Evolutionary conservation across 2,888 invertebrate species (phyloP).

Genomic region (Hypselothyrea guttata): DNA sequence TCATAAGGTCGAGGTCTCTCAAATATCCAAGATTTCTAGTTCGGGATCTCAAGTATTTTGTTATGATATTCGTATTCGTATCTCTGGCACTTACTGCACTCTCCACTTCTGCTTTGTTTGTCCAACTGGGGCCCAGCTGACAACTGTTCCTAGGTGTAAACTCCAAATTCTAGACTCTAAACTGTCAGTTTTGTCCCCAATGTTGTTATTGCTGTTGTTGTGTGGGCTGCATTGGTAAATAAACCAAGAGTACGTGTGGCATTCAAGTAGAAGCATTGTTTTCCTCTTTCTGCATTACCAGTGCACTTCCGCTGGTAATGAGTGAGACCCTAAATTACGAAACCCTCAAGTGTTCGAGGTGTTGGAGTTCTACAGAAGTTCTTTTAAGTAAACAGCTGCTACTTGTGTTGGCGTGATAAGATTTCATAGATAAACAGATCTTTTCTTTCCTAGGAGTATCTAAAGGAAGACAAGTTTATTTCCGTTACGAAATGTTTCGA

Average conservation of each 20-base stretch:
- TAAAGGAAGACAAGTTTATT: no score
- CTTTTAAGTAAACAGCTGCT: neutral
- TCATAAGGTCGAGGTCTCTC: constrained; percentile 10
- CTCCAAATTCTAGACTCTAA: no score
- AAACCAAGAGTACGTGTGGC: constrained; percentile 15
- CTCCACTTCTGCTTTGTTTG: constrained; percentile 28
- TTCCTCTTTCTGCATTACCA: constrained; percentile 21
- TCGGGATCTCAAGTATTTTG: constrained; percentile 6
- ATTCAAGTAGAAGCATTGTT: constrained; percentile 18
- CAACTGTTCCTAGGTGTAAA: constrained; percentile 33
- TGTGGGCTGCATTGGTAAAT: constrained; percentile 49
- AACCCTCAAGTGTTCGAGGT: constrained; percentile 32
- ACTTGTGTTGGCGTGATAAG: constrained; percentile 3
- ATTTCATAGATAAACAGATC: no score
- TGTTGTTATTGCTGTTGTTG: constrained; percentile 5
- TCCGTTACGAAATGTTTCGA: no score
- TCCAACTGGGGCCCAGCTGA: constrained; percentile 34
- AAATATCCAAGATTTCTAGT: neutral
- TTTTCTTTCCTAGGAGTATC: no score
- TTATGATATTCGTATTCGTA: constrained; percentile 8
- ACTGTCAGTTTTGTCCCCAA: constrained; percentile 32
- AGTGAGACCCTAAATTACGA: constrained; percentile 35
- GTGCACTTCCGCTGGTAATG: constrained; percentile 42
- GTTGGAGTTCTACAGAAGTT: constrained; percentile 30
- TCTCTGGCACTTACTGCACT: neutral